These are phyloP conservation scores for Gallinago stenura DNA, from an alignment of 2,797 vertebrate genomes.

Conservation along the genomic window DNA sequence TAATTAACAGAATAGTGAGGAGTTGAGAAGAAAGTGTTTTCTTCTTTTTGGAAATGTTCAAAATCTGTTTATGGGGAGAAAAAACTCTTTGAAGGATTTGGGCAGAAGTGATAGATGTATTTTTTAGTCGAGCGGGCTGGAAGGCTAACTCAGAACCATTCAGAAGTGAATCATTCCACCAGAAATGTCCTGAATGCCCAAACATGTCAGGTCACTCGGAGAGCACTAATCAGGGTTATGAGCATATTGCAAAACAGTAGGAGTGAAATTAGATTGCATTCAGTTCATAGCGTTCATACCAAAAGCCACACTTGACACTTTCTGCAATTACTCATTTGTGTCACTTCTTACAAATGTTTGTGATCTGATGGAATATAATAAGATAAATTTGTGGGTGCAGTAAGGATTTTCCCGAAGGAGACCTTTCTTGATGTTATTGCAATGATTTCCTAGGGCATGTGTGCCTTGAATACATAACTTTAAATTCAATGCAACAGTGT, in stretches of 20 bases:
- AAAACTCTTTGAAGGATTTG: neutral
- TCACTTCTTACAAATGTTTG: neutral
- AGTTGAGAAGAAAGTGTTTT: neutral
- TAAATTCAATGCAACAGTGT: neutral
- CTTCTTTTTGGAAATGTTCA: neutral
- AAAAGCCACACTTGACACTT: slow-evolving; percentile 13
- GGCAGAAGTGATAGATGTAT: neutral
- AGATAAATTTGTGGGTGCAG: neutral
- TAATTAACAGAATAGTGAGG: neutral
- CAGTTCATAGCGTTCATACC: slow-evolving; percentile 45
- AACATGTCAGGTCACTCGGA: slow-evolving; percentile 18
- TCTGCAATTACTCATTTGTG: slow-evolving; percentile 10
- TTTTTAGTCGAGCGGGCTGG: neutral
- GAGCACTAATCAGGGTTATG: slow-evolving; percentile 24
- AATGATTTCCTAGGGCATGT: neutral
- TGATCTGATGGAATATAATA: neutral
- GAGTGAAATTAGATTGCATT: slow-evolving; percentile 45
- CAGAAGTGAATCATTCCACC: neutral
- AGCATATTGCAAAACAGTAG: slow-evolving; percentile 23
- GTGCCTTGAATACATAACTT: neutral
- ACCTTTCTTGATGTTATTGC: neutral
- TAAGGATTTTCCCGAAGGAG: neutral
- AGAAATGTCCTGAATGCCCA: slow-evolving; percentile 21
- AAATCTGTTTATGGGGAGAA: neutral
- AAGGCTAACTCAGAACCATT: neutral